Base-by-base conservation (phyloP, 2,888 invertebrate genomes). In the Drosophila pseudotalamancana region DNA sequence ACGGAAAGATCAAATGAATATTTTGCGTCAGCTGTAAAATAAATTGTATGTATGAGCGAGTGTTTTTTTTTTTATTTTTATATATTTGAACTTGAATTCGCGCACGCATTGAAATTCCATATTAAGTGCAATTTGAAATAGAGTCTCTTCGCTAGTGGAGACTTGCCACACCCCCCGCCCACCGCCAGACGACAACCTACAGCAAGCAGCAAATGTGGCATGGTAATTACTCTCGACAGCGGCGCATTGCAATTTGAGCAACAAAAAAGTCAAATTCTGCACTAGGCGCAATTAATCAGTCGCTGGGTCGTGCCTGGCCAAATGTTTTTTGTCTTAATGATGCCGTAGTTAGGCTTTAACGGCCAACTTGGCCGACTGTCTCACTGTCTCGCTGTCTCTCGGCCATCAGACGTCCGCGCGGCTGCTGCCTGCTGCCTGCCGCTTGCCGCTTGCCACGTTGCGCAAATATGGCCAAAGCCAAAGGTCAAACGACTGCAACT, bases 181-280 rank as follows among this genome's bases (percentile, higher is more conserved):
- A 1, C 19, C 9, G 12, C 21, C 11, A 14, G 16, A 12, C 8
- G 4, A 11, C 34, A n/a, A n/a, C n/a, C n/a, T n/a, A n/a, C n/a
- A n/a, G n/a, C 60, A 31, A 50, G 21, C 35, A 63, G 61, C 35
- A 56, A 74, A 51, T n/a, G 14, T 69, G 80, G 86, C 87, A 84
- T 87, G 87, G 87, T 87, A 82, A 82, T 82, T 82, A 82, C 87
- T 74, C 65, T 69, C 55, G 72, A 42, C 59, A 16, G 50, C 49
- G 62, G 45, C 50, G 27, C 49, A 60, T 61, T 67, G 82, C 83
- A 84, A 80, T 77, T 87, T 82, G 85, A 84, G 84, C 65, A 77
- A 82, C 79, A 77, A 81, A 84, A 87, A 87, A 84, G 83, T 84
- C 83, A 84, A 85, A 87, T 87, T 80, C 70, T 72, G 86, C 83